Conservation (phyloP, 2,113 vertebrate genomes). For the Urocolius indicus region DNA sequence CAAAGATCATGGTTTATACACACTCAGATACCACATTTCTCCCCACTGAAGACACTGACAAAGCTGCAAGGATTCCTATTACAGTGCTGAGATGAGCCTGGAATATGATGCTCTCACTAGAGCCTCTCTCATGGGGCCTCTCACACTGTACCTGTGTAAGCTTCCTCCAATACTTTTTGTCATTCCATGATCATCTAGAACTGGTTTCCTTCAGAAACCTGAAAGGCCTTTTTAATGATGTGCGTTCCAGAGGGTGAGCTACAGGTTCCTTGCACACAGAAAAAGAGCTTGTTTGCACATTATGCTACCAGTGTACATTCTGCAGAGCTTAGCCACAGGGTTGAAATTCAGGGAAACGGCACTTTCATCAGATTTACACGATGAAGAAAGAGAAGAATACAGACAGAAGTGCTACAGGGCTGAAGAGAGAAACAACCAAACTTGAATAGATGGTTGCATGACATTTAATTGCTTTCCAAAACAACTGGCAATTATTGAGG, state of each 20-base stretch:
- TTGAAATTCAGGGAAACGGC: not conserved
- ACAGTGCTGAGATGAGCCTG: not conserved
- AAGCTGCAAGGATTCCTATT: not conserved
- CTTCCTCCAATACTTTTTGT: not conserved
- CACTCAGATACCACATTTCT: not conserved
- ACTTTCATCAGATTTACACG: not conserved
- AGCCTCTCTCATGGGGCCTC: not conserved
- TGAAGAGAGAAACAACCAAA: not conserved
- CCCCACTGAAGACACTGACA: not conserved
- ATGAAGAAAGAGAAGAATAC: not conserved
- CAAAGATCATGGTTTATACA: not conserved
- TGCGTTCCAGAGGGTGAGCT: not conserved
- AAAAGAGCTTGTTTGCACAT: not conserved
- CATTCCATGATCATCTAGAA: not conserved
- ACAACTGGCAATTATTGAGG: not conserved
- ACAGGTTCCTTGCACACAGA: not conserved
- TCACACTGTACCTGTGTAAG: not conserved
- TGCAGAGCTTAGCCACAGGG: not conserved
- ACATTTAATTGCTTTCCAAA: not conserved
- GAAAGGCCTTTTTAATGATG: not conserved
- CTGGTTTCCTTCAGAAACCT: not conserved
- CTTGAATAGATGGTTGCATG: not conserved
- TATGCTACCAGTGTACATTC: not conserved
- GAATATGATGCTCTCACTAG: not conserved
- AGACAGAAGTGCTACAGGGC: not conserved